Percentiles rank a stretch among this genome's conserved stretches.
These are phyloP conservation scores for Hormaphis cornu DNA, from an alignment of 1,140 invertebrate species.

Conservation along the genomic window DNA sequence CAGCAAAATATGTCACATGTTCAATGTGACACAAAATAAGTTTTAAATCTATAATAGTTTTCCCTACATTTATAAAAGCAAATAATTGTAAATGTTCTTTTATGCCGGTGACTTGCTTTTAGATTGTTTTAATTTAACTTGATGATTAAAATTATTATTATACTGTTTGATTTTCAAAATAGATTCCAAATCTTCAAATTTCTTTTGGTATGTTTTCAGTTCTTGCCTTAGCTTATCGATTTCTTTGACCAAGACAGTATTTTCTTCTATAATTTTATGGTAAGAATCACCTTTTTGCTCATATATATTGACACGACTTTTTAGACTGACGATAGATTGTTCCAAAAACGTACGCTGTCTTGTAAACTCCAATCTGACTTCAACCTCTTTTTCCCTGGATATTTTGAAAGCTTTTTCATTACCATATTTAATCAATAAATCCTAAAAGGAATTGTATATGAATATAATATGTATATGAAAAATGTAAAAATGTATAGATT, in stretches of 20 bases:
- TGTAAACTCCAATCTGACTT: not conserved
- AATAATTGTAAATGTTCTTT: no score
- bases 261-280: not conserved
- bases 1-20: no score
- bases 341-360: conserved; percentile 11
- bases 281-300: not conserved
- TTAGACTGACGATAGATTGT: not conserved
- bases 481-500: no score
- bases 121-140: not conserved
- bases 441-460: conserved; percentile 8
- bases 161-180: not conserved
- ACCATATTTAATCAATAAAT: not conserved
- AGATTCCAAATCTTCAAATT: not conserved
- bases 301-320: not conserved
- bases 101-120: no score
- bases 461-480: no score
- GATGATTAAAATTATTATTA: not conserved
- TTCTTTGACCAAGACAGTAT: not conserved
- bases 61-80: no score
- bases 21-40: no score
- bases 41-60: no score
- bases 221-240: conserved; percentile 1
- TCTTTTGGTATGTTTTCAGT: not conserved
- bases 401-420: not conserved
- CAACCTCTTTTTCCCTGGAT: not conserved